Percentiles rank a stretch among this genome's conserved stretches.
Conservation (phyloP, 2,113 vertebrate genomes). For the Corydoras maculifer region DNA sequence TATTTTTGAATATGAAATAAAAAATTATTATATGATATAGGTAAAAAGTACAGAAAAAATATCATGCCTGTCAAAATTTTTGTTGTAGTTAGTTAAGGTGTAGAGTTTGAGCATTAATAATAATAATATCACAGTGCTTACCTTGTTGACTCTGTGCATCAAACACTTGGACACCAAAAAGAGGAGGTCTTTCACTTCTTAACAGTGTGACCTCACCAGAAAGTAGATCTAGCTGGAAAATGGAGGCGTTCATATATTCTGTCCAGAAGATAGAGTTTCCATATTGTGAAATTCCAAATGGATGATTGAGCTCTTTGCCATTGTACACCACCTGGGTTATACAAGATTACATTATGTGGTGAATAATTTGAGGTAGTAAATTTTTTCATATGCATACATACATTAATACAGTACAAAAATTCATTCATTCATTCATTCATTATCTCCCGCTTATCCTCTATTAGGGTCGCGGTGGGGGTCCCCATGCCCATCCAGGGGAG, state of each 20-base stretch:
- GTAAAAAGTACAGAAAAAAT: too few species aligned
- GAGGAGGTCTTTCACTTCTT: conserved; percentile 84
- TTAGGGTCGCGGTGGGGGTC: too few species aligned
- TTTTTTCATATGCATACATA: neutral
- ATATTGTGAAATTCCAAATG: conserved; percentile 91
- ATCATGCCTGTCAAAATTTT: too few species aligned
- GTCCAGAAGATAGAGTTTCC: conserved; percentile 93
- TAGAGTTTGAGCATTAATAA: neutral
- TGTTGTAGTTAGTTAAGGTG: too few species aligned
- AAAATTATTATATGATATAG: too few species aligned
- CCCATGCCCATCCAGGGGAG: too few species aligned
- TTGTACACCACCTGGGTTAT: conserved; percentile 83
- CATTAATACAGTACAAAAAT: neutral
- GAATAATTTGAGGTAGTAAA: neutral
- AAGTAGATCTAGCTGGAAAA: conserved; percentile 89
- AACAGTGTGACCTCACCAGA: conserved; percentile 79
- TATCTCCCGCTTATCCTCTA: too few species aligned
- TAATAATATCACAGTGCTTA: neutral
- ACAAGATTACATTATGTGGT: neutral
- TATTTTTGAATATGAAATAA: too few species aligned
- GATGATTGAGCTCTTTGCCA: conserved; percentile 94
- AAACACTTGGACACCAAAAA: conserved; percentile 92
- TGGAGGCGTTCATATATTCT: conserved; percentile 97
- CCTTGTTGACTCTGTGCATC: conserved; percentile 92
- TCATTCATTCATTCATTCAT: too few species aligned